Conservation (phyloP, 2,888 invertebrate genomes). For the Nymphalis urticae region DNA sequence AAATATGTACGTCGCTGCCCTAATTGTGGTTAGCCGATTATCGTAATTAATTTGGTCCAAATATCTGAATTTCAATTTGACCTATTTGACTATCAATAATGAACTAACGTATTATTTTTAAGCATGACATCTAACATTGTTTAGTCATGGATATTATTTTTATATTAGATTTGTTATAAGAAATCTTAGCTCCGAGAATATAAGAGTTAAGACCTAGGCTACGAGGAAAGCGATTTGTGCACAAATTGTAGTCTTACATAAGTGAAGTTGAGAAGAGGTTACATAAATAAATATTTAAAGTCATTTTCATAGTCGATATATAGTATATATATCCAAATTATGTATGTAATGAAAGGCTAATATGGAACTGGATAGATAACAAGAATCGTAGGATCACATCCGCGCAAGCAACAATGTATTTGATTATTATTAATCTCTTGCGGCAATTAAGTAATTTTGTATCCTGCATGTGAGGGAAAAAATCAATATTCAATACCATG, state of each 20-base stretch:
- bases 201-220: slow-evolving; percentile 6
- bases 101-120: background rate
- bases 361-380: no score
- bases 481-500: no score
- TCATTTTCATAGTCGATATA: background rate
- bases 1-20: background rate
- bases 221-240: slow-evolving; percentile 16
- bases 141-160: background rate
- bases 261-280: slow-evolving; percentile 6
- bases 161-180: background rate
- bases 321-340: background rate
- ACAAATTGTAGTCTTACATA: slow-evolving; percentile 34
- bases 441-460: no score
- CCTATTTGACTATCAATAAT: background rate
- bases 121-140: background rate
- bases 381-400: no score
- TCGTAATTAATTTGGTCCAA: background rate
- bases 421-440: no score
- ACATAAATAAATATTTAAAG: background rate
- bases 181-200: background rate
- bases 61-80: background rate
- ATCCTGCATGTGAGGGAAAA: no score
- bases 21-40: background rate
- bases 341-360: no score
- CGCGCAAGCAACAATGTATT: no score